Base-by-base conservation (phyloP, 2,888 invertebrate genomes). In the Cosmia trapezina region DNA sequence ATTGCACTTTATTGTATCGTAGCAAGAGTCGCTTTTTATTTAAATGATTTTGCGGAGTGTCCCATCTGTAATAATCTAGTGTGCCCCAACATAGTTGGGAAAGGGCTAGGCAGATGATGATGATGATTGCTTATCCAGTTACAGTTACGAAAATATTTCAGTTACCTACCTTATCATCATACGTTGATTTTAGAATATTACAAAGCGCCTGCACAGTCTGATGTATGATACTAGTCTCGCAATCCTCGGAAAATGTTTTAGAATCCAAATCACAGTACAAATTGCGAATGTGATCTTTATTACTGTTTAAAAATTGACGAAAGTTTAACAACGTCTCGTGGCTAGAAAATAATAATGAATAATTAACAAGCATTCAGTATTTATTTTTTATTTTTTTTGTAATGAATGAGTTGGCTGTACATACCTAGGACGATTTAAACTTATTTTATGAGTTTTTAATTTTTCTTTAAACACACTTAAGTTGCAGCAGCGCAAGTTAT, bases 171-270 rank as follows among this genome's bases (percentile, higher is more conserved):
- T 96, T 95, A 63, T 94, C 91, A 61, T 92, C 90, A 73, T 96
- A 91, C 0, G 91, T 86, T 0, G 96, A 96, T 86, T 96, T 95
- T 54, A 97, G 92, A 72, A 97, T 93, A 78, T 96, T 96, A 54
- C 97, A 96, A 14, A 98, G 92, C 59, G 95, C 93, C 80, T 96
- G 96, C 75, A 97, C 96, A 19, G 98, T 91, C 83, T 96, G 95
- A 91, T 98, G 98, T 19, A 98, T 89, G 22, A 96, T 86, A 88
- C 97, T 98, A 0, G 94, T 93, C 49, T 94, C 94, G 85, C 97
- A 97, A 81, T 97, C 97, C 89, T 98, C 97, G 0, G 97, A 97
- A 89, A 97, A 97, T 2, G 97, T 97, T 85, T 96, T 96, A 0
- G 93, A 88, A 76, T 96, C 95, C 61, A 98, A 89, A 49, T 96